Conservation (phyloP, 2,888 invertebrate genomes). For the Dryobota labecula region DNA sequence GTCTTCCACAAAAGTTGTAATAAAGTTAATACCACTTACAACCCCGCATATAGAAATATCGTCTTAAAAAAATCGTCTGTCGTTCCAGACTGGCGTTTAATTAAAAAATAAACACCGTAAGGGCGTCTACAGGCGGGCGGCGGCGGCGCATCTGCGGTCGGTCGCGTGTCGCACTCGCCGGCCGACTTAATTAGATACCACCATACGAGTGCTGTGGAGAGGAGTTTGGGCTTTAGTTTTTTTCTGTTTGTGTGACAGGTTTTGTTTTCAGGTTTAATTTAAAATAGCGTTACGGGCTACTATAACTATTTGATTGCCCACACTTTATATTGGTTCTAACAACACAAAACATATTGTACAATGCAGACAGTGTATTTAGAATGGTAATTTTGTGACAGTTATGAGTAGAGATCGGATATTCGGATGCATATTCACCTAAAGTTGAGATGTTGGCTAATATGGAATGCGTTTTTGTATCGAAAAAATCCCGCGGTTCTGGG, state of each 20-base stretch:
- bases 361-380: too few species aligned
- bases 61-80: conserved; percentile 55
- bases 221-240: conserved; percentile 4
- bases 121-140: conserved; percentile 63
- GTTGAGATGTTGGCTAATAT: too few species aligned
- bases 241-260: not conserved
- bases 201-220: conserved; percentile 62
- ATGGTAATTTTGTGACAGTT: too few species aligned
- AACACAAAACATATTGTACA: too few species aligned
- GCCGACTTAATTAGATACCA: conserved; percentile 72
- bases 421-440: too few species aligned
- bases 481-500: too few species aligned
- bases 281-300: too few species aligned
- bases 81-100: conserved; percentile 62
- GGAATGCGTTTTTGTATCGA: too few species aligned
- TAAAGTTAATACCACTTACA: conserved; percentile 39
- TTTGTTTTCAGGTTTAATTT: too few species aligned
- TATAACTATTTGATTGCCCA: too few species aligned
- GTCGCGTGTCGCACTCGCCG: conserved; percentile 74
- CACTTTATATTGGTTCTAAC: too few species aligned
- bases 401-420: too few species aligned
- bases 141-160: conserved; percentile 66
- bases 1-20: conserved; percentile 3
- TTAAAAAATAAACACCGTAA: conserved; percentile 70
- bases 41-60: conserved; percentile 27